These are phyloP conservation scores for Parazoanthus darwini DNA, from an alignment of 92 coral and sea anemone species.

Conservation along the genomic window DNA sequence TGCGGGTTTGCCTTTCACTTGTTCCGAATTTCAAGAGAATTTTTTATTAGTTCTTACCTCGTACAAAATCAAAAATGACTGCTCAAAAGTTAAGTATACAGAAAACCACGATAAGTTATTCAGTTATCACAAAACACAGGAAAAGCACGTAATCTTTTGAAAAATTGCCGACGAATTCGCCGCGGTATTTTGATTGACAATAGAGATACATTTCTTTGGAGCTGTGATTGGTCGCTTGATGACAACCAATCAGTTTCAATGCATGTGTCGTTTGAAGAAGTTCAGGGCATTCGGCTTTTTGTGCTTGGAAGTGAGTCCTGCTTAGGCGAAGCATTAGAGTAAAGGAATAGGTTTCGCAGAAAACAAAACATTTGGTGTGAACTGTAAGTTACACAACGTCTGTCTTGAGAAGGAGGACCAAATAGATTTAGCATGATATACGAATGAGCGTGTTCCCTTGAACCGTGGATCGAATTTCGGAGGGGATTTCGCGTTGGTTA, in stretches of 20 bases:
- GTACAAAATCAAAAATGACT: background rate
- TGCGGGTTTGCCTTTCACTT: constrained; percentile 14
- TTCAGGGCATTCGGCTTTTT: constrained; percentile 42
- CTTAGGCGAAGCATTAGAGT: constrained; percentile 38
- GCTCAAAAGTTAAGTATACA: background rate
- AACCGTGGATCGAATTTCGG: constrained; percentile 40
- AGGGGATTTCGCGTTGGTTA: constrained; percentile 39
- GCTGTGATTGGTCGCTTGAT: constrained; percentile 79
- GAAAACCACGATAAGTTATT: background rate
- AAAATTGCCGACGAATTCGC: constrained; percentile 66
- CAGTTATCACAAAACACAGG: background rate
- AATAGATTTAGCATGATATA: constrained; percentile 32
- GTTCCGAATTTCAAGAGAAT: constrained; percentile 14
- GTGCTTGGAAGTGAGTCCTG: constrained; percentile 36
- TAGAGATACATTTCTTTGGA: constrained; percentile 74
- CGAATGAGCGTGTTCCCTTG: constrained; percentile 41
- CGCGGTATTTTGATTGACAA: constrained; percentile 82
- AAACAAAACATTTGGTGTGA: constrained; percentile 29
- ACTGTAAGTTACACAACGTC: background rate
- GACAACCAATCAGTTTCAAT: constrained; percentile 94
- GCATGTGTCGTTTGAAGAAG: constrained; percentile 77
- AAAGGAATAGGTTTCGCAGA: constrained; percentile 25
- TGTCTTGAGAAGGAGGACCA: background rate
- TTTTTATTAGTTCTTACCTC: background rate
- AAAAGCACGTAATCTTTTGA: constrained; percentile 32